Evolutionary conservation across 2,888 invertebrate species (phyloP).

Genomic region (Melieria picta): DNA sequence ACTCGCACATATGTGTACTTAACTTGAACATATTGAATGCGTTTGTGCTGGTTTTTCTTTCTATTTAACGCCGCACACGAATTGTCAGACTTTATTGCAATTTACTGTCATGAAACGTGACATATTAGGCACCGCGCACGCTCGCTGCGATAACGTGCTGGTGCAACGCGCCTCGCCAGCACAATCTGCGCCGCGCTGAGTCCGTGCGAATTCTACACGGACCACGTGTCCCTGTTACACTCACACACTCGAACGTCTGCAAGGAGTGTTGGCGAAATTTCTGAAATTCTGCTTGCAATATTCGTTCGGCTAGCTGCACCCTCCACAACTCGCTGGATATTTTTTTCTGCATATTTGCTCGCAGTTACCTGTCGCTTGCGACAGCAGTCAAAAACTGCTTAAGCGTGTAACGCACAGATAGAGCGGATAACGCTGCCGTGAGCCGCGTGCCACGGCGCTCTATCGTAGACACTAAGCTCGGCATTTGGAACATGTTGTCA

Average conservation of each 20-base stretch:
- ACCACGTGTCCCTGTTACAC: not conserved
- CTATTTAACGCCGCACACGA: conserved; percentile 52
- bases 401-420: conserved; percentile 15
- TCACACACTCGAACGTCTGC: not conserved
- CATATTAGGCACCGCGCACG: conserved; percentile 55
- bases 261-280: not conserved
- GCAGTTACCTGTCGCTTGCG: not conserved
- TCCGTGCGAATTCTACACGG: not conserved
- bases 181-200: conserved; percentile 46
- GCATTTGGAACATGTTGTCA: conserved; percentile 31
- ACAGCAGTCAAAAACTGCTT: conserved; percentile 19
- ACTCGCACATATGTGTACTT: not conserved
- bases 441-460: not conserved
- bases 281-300: not conserved
- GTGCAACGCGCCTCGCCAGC: conserved; percentile 26
- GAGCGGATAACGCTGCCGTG: conserved; percentile 25
- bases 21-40: no score
- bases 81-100: conserved; percentile 58
- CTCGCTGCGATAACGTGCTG: conserved; percentile 45
- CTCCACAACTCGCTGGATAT: no score
- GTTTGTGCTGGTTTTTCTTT: conserved; percentile 33
- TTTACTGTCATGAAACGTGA: conserved; percentile 59
- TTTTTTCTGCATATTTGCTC: no score
- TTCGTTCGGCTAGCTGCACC: not conserved
- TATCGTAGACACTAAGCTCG: no score